A percentile compares a stretch with the other conserved stretches of the same genome.
Evolutionary conservation across 2,888 invertebrate genomes (phyloP).

Genomic region (Lasioglossum marginatum): DNA sequence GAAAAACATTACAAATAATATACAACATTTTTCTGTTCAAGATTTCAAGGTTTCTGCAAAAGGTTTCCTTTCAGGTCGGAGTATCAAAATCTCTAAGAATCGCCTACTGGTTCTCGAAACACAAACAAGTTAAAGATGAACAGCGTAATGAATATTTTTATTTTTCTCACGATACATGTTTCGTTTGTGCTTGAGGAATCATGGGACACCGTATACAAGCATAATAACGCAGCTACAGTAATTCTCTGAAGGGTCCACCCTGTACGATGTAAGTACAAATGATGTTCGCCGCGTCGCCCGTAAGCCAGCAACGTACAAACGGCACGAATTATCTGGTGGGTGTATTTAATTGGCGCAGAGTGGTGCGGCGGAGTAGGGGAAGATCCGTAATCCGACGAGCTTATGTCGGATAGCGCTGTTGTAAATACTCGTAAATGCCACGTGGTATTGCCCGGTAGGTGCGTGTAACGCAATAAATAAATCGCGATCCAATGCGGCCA

Average conservation of each 20-base stretch:
- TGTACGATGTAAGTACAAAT: neutral
- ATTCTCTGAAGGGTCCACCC: neutral
- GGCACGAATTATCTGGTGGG: neutral
- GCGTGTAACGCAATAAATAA: constrained; percentile 16
- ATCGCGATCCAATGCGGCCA: neutral
- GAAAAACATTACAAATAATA: neutral
- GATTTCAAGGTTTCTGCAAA: too few species aligned
- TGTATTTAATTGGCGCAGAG: constrained; percentile 1
- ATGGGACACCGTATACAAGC: neutral
- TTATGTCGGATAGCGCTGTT: neutral
- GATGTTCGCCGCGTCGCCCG: neutral
- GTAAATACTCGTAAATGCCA: constrained; percentile 20
- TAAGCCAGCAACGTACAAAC: neutral
- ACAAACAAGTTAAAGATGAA: neutral
- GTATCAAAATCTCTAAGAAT: too few species aligned
- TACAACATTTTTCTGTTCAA: too few species aligned
- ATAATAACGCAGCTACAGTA: neutral
- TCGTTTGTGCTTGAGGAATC: neutral
- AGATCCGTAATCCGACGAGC: constrained; percentile 8
- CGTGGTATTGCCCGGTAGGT: neutral
- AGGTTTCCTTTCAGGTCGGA: too few species aligned
- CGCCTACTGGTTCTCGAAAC: neutral
- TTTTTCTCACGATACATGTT: neutral
- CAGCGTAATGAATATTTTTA: neutral
- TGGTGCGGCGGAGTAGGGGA: neutral